phyloP scores from a whole-genome alignment of 2,797 vertebrate species.

The Mus spretus region DNA sequence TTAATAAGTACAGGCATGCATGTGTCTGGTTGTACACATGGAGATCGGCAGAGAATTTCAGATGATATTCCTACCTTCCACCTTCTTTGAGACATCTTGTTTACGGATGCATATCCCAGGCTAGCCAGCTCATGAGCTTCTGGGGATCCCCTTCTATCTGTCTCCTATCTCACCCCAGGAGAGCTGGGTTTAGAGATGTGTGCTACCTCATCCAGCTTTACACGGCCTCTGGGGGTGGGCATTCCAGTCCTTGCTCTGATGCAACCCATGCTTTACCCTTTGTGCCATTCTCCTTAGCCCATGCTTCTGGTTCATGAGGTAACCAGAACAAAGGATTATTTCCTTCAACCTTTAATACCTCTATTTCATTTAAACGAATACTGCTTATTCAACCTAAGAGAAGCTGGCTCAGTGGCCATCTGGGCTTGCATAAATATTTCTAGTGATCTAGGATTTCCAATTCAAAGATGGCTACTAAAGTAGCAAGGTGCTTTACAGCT shows the following conservation, averaged over 20 bases:
- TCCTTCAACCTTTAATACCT: slow-evolving; percentile 33
- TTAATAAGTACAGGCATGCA: not conserved
- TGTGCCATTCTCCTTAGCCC: not conserved
- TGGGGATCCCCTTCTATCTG: not conserved
- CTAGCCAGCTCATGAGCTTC: not conserved
- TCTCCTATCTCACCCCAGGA: not conserved
- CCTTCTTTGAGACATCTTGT: not conserved
- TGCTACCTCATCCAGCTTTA: no score
- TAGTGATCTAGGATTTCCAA: slow-evolving; percentile 8
- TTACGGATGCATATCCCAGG: not conserved
- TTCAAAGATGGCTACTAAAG: not conserved
- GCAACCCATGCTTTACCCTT: not conserved
- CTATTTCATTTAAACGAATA: slow-evolving; percentile 30
- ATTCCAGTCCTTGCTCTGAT: not conserved
- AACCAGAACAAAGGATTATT: slow-evolving; percentile 17
- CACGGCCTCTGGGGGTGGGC: not conserved
- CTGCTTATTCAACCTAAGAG: not conserved
- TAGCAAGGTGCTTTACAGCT: not conserved
- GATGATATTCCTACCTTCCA: not conserved
- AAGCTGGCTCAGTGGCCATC: not conserved
- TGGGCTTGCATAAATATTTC: slow-evolving; percentile 8
- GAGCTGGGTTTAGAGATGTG: not conserved
- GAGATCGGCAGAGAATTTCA: not conserved
- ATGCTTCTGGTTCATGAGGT: not conserved
- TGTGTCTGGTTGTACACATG: not conserved